Evolutionary conservation across 2,113 vertebrate species (phyloP).

Genomic region (Pyrgilauda ruficollis): DNA sequence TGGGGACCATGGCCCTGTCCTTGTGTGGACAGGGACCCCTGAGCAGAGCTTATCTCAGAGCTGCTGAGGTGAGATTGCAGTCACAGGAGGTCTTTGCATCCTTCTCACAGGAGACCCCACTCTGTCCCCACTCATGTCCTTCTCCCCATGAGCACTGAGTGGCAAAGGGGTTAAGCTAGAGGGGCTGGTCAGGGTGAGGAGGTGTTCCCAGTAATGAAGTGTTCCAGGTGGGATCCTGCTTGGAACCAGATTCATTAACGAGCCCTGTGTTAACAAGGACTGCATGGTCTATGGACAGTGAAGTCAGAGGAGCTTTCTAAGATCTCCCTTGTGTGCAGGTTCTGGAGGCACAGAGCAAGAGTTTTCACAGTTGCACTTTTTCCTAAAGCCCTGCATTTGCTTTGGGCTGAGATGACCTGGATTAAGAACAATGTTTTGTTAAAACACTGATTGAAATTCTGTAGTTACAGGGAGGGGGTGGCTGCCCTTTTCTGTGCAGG

Average conservation of each 20-base stretch:
- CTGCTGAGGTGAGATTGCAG: background rate
- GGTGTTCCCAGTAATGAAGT: background rate
- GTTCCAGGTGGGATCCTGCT: background rate
- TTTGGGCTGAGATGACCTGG: background rate
- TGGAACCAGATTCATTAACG: background rate
- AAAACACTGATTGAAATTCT: background rate
- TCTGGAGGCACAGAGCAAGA: background rate
- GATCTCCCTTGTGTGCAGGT: fast-evolving
- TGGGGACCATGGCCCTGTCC: background rate
- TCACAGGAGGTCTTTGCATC: background rate
- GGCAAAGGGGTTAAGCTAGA: too few relatives aligned
- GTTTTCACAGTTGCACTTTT: background rate
- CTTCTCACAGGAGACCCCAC: fast-evolving
- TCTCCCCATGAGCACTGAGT: background rate
- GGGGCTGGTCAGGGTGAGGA: background rate
- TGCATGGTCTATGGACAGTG: too few relatives aligned
- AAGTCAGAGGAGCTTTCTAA: background rate
- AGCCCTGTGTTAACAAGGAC: background rate
- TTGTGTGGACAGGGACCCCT: background rate
- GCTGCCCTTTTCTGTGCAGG: background rate
- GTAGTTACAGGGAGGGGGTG: background rate
- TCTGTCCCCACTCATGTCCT: too few relatives aligned
- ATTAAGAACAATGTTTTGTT: fast-evolving
- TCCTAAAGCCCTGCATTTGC: background rate
- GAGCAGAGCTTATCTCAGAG: background rate